These are phyloP conservation scores for Myotis pilosus DNA, from an alignment of 2,797 vertebrate genomes.

Conservation along the genomic window DNA sequence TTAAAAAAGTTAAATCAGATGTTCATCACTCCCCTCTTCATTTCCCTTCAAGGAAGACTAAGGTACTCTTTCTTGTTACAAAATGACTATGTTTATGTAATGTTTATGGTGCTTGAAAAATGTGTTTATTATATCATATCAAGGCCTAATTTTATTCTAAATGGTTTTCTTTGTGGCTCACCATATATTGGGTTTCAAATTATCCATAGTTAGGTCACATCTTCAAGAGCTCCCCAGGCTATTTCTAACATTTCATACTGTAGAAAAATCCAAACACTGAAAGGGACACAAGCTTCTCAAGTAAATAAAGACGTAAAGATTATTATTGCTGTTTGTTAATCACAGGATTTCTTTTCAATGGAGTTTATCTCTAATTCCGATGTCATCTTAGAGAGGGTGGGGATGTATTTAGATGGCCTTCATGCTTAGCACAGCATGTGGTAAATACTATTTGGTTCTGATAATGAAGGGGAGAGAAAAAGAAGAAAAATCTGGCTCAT, in stretches of 20 bases:
- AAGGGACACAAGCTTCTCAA: neutral
- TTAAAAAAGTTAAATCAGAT: neutral
- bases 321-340: constrained; percentile 33
- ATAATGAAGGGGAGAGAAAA: constrained; percentile 27
- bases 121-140: neutral
- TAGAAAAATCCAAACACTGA: neutral
- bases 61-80: neutral
- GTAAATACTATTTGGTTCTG: constrained; percentile 60
- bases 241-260: neutral
- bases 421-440: constrained; percentile 29
- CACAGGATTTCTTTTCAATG: neutral
- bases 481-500: neutral
- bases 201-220: neutral
- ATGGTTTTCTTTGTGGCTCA: constrained; percentile 32
- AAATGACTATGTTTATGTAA: neutral
- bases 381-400: neutral
- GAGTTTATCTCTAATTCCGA: constrained; percentile 44
- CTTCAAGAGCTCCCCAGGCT: neutral
- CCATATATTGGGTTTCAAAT: neutral
- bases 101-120: neutral
- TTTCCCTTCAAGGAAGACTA: constrained; percentile 11
- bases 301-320: constrained; percentile 3
- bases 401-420: constrained; percentile 9
- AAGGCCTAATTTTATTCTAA: neutral
- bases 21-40: neutral